phyloP scores from a whole-genome alignment of 2,888 invertebrate species.

The Argyresthia albistria region DNA sequence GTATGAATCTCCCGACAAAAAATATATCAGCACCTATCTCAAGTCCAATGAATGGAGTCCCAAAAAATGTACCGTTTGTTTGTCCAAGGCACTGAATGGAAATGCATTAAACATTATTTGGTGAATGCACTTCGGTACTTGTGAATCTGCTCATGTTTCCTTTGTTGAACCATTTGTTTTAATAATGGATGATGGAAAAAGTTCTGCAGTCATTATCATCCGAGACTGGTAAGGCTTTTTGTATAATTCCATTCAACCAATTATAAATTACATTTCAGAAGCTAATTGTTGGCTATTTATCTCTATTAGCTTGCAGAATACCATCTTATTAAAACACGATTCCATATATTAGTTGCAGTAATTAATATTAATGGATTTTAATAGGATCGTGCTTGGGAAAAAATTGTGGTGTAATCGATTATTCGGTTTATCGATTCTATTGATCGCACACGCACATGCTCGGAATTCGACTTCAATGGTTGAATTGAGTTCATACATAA shows the following conservation, averaged over 20 bases:
- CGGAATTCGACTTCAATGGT: constrained; percentile 3
- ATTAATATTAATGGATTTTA: no score
- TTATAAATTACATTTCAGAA: no score
- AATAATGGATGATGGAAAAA: no score
- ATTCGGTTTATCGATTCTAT: neutral
- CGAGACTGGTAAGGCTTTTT: no score
- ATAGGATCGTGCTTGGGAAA: neutral
- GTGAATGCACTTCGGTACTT: neutral
- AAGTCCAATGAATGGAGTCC: constrained; percentile 4
- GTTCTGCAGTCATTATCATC: no score
- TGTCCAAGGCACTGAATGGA: constrained; percentile 7
- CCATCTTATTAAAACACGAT: no score
- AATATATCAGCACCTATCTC: neutral
- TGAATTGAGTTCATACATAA: constrained; percentile 12
- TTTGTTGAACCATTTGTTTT: no score
- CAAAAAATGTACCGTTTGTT: constrained; percentile 11
- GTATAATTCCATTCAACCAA: no score
- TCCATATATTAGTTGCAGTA: no score
- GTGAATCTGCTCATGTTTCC: no score
- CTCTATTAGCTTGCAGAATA: no score
- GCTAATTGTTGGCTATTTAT: no score
- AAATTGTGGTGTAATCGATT: neutral
- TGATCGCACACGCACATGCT: neutral
- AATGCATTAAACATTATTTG: constrained; percentile 7
- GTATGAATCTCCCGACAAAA: neutral